phyloP scores from a whole-genome alignment of 1,140 invertebrate genomes.

The Dysdera silvatica region DNA sequence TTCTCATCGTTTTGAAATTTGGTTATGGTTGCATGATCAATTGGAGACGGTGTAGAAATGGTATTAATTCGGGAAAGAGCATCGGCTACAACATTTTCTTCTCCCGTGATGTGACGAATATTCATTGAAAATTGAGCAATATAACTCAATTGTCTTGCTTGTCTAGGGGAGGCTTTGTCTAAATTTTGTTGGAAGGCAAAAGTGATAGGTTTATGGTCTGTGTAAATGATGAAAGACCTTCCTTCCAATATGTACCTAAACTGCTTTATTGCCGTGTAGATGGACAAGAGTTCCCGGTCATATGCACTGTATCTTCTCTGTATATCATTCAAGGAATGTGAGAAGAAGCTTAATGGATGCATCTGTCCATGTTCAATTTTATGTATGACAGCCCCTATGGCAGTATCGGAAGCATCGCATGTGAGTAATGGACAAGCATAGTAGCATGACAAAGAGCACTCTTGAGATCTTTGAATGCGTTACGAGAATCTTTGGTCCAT shows the following conservation, averaged over 20 bases:
- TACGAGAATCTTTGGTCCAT: conserved; percentile 15
- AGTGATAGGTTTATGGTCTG: conserved; percentile 34
- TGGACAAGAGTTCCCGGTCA: conserved; percentile 36
- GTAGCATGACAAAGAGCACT: conserved; percentile 31
- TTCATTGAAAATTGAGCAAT: conserved; percentile 38
- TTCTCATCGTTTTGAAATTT: background rate
- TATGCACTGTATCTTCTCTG: conserved; percentile 25
- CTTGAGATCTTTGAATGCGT: conserved; percentile 44
- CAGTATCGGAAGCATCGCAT: conserved; percentile 24
- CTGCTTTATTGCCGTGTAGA: conserved; percentile 34
- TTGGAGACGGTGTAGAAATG: background rate
- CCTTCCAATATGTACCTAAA: conserved; percentile 38
- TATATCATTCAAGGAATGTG: conserved; percentile 10
- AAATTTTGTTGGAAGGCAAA: conserved; percentile 25
- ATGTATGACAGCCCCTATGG: conserved; percentile 23
- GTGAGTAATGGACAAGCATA: conserved; percentile 19
- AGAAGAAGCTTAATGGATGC: conserved; percentile 29
- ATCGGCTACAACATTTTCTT: conserved; percentile 35
- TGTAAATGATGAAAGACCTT: conserved; percentile 34
- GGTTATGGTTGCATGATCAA: background rate
- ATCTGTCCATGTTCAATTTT: conserved; percentile 7
- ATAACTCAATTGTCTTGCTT: conserved; percentile 2
- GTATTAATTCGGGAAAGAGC: conserved; percentile 11
- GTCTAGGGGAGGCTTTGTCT: conserved; percentile 2
- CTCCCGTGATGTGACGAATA: conserved; percentile 40